Percentiles rank a stretch among this genome's conserved stretches.
Conservation (phyloP, 2,113 vertebrate species). For the Gulo gulo region DNA sequence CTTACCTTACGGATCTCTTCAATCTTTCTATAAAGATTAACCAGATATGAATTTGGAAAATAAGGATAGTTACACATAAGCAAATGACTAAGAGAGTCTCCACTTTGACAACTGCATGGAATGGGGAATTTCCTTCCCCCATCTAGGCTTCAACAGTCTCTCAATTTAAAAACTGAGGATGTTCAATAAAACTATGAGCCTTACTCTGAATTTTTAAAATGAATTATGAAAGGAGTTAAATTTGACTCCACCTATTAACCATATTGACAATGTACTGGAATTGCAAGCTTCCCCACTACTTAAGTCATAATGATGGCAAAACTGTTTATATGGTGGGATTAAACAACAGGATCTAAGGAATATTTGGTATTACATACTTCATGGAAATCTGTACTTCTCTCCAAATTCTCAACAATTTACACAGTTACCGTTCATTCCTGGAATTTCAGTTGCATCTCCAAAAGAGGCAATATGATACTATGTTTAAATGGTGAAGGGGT, state of each 20-base stretch:
- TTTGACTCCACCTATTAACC: background rate
- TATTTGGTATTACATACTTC: background rate
- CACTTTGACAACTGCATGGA: background rate
- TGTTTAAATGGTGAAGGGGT: background rate
- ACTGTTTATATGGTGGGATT: background rate
- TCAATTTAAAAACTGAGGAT: background rate
- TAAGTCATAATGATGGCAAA: background rate
- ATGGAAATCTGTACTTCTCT: background rate
- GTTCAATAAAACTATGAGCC: background rate
- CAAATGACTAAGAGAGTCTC: background rate
- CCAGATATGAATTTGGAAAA: background rate
- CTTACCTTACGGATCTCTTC: background rate
- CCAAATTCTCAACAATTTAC: slow-evolving; percentile 28
- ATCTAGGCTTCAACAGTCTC: background rate
- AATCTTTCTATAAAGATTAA: slow-evolving; percentile 11
- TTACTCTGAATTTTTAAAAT: slow-evolving; percentile 30
- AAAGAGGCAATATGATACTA: background rate
- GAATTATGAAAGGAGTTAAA: background rate
- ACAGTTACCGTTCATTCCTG: slow-evolving; percentile 1
- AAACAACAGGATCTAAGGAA: background rate
- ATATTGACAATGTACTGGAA: background rate
- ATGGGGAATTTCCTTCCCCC: background rate
- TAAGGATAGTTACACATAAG: background rate
- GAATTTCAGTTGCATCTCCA: background rate
- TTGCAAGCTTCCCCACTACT: slow-evolving; percentile 11